Evolutionary conservation across 2,888 invertebrate genomes (phyloP).

Genomic region (Drosophila borborema): DNA sequence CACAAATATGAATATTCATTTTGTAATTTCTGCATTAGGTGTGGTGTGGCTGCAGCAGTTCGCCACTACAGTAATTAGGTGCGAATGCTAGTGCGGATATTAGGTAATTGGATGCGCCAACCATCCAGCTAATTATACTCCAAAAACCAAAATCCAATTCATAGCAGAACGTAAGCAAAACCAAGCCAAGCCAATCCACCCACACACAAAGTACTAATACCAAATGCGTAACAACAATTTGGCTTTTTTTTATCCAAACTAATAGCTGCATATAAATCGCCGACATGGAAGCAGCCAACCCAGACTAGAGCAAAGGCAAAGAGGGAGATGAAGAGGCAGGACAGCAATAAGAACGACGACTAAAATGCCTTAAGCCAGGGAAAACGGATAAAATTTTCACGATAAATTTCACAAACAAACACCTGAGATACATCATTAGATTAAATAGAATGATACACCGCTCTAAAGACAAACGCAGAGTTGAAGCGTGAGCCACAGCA

Average conservation of each 20-base stretch:
- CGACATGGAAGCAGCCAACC: conserved; percentile 20
- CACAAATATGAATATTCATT: conserved; percentile 75
- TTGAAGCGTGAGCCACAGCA: conserved; percentile 27
- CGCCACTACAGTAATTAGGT: conserved; percentile 67
- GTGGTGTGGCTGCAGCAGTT: conserved; percentile 43
- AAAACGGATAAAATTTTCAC: conserved; percentile 77
- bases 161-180: neutral
- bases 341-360: conserved; percentile 6
- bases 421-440: conserved; percentile 83
- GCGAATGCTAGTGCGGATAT: conserved; percentile 54
- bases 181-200: conserved; percentile 7
- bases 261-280: conserved; percentile 72
- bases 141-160: conserved; percentile 40
- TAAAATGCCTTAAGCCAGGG: conserved; percentile 69
- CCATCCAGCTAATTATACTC: conserved; percentile 64
- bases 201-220: conserved; percentile 6
- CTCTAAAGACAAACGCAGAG: conserved; percentile 46
- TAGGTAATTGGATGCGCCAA: conserved; percentile 67
- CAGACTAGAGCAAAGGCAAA: neutral
- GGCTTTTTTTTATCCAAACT: conserved; percentile 69
- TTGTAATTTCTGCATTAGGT: conserved; percentile 72
- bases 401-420: conserved; percentile 80
- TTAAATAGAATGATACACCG: conserved; percentile 66
- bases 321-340: neutral
- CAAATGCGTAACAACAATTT: conserved; percentile 51